These are phyloP conservation scores for Uloborus diversus DNA, from an alignment of 1,140 invertebrate genomes.

Conservation along the genomic window DNA sequence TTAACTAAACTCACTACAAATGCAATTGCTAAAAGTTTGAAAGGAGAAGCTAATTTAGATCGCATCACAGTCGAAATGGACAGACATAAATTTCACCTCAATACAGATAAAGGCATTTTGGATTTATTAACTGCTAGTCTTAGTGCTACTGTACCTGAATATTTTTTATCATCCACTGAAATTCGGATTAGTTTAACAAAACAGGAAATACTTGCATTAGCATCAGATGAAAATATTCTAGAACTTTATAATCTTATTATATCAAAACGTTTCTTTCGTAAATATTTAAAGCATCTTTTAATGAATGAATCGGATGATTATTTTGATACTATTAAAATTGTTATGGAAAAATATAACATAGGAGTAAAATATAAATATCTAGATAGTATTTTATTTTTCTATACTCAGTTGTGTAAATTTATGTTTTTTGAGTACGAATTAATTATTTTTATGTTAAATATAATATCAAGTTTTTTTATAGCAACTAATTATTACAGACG, in stretches of 20 bases:
- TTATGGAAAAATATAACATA: not conserved
- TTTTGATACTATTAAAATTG: conserved; percentile 8
- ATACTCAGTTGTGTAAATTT: conserved; percentile 20
- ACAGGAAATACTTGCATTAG: too few relatives aligned
- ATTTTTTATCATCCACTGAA: too few relatives aligned
- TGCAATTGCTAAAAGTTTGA: too few relatives aligned
- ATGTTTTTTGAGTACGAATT: conserved; percentile 8
- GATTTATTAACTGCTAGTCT: conserved; percentile 24
- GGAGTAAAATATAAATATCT: not conserved
- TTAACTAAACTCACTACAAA: not conserved
- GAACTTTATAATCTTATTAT: conserved; percentile 1
- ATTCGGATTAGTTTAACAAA: too few relatives aligned
- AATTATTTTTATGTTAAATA: not conserved
- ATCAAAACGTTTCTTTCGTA: not conserved
- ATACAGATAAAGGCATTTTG: conserved; percentile 5
- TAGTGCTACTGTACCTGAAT: too few relatives aligned
- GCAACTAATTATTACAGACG: conserved; percentile 8
- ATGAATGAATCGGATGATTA: not conserved
- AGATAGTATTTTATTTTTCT: conserved; percentile 15
- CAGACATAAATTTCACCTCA: conserved; percentile 9
- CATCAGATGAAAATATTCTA: not conserved
- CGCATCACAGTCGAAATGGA: conserved; percentile 8
- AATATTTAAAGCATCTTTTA: conserved; percentile 23
- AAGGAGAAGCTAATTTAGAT: conserved; percentile 13
- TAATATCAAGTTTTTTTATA: conserved; percentile 15